These are phyloP conservation scores for Cercopithecus petaurista DNA, from an alignment of 2,797 vertebrate genomes.

Conservation along the genomic window DNA sequence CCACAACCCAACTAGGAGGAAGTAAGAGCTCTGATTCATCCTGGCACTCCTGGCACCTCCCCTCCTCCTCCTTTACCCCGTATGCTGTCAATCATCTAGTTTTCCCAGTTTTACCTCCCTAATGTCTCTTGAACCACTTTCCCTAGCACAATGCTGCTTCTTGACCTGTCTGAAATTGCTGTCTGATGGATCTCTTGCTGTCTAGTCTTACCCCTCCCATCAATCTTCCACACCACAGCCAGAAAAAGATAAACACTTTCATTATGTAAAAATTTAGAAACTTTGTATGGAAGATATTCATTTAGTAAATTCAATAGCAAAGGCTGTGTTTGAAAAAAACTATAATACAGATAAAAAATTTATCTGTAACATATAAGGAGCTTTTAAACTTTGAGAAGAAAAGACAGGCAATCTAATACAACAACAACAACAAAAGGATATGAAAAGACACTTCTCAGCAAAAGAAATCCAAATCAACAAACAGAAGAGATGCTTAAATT, in stretches of 20 bases:
- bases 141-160: background rate
- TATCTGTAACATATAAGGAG: background rate
- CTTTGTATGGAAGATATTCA: background rate
- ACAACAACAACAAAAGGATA: background rate
- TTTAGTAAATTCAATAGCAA: background rate
- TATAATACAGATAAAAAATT: background rate
- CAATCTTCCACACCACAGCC: background rate
- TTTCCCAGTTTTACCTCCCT: background rate
- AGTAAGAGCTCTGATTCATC: background rate
- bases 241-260: background rate
- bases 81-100: background rate
- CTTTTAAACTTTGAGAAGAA: background rate
- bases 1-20: background rate
- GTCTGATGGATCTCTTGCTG: background rate
- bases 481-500: background rate
- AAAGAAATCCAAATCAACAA: background rate
- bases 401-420: background rate
- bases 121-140: background rate
- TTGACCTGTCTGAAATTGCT: background rate
- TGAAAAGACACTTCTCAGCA: slow-evolving; percentile 19
- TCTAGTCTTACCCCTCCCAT: background rate
- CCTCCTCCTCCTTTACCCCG: fast-evolving
- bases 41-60: too few species aligned
- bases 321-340: background rate
- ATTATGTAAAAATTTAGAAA: background rate